Percentiles rank a stretch among this genome's conserved stretches.
These are phyloP conservation scores for Cephus runcator DNA, from an alignment of 2,888 invertebrate species.

Conservation along the genomic window DNA sequence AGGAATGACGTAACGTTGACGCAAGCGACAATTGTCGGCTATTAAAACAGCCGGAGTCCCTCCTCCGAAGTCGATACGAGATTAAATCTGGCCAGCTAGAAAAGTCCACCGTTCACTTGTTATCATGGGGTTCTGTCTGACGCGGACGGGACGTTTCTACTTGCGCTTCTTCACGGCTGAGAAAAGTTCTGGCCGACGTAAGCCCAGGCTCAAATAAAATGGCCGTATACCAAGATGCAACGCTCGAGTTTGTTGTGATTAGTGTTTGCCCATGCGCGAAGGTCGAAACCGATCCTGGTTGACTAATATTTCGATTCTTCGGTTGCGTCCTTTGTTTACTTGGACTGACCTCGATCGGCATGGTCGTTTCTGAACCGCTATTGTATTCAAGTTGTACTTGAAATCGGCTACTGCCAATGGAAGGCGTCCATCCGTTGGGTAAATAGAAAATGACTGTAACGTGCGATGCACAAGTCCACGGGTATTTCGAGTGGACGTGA, in stretches of 20 bases:
- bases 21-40: constrained; percentile 55
- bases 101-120: not conserved
- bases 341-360: not conserved
- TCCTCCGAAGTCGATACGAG: not conserved
- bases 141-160: not conserved
- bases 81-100: not conserved
- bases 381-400: not conserved
- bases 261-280: not conserved
- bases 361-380: not conserved
- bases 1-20: constrained; percentile 54
- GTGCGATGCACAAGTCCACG: not conserved
- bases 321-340: not conserved
- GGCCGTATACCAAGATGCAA: not conserved
- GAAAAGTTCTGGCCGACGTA: not conserved
- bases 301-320: not conserved
- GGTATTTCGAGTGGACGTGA: not conserved
- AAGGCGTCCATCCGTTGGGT: too few relatives aligned
- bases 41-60: constrained; percentile 37
- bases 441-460: not conserved
- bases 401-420: too few relatives aligned
- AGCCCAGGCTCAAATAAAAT: not conserved
- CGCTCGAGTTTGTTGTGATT: not conserved
- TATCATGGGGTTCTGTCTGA: not conserved
- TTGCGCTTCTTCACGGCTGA: not conserved
- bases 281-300: not conserved